A percentile compares a stretch with the other conserved stretches of the same genome.
phyloP scores from a whole-genome alignment of 2,113 vertebrate species.

The Syrmaticus mikado region DNA sequence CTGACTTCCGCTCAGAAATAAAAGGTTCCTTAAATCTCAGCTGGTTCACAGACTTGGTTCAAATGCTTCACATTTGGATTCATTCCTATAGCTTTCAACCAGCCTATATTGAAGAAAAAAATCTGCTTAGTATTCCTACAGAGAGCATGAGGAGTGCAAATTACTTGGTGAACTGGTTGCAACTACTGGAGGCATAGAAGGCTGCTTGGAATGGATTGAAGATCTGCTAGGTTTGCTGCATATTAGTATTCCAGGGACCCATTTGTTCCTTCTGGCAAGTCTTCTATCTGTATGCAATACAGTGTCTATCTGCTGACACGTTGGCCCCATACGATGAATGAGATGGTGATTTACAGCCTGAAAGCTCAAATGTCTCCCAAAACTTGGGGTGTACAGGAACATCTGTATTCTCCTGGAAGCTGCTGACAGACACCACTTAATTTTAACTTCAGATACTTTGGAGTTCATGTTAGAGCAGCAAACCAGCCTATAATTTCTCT shows the following conservation, averaged over 20 bases:
- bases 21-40: slow-evolving; percentile 66
- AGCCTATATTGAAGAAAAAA: slow-evolving; percentile 35
- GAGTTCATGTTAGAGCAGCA: neutral
- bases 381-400: neutral
- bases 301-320: slow-evolving; percentile 29
- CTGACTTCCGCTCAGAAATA: slow-evolving; percentile 64
- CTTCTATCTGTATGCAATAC: neutral
- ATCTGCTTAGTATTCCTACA: slow-evolving; percentile 53
- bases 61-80: slow-evolving; percentile 67
- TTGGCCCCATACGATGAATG: rapidly evolving
- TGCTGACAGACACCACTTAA: neutral
- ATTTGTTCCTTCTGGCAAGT: neutral
- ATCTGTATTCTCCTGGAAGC: neutral
- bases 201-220: neutral
- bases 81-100: slow-evolving; percentile 58
- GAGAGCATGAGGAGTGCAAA: neutral
- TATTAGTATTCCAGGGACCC: neutral
- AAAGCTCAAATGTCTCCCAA: neutral
- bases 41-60: slow-evolving; percentile 56
- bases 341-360: neutral
- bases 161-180: neutral
- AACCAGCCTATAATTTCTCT: neutral
- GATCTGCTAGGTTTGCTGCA: neutral
- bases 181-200: neutral
- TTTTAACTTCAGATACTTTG: neutral